Evolutionary conservation across 2,888 invertebrate genomes (phyloP), one percentile per base, ranked within the genome.

Genomic region (Mellilla xanthometata): DNA sequence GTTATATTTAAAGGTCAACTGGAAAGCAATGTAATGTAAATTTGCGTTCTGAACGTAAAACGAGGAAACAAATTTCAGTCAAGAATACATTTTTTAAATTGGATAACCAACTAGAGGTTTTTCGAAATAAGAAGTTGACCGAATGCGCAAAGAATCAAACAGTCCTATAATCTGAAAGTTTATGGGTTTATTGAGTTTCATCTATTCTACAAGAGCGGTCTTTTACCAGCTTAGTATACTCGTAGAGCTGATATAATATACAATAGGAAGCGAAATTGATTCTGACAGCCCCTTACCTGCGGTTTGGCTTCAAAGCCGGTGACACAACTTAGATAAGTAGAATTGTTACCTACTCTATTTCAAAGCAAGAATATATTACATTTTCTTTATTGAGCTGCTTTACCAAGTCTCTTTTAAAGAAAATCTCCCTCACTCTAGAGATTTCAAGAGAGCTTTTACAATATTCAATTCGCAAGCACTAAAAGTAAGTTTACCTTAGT

Each of bases 1-100:
- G 32, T 44, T 47, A 30, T 42, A 39, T 46, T 26, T 31, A 54
- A 54, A 52, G 54, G 54, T 54, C 54, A 54, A 13, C 12, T 28
- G 24, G 38, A 48, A 49, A 51, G 42, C 48, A 49, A 49, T 33
- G n/a, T 6, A 43, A 54, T 45, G 31, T 48, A 40, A 43, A 45
- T 30, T 12, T n/a, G 24, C 39, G 48, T 45, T 38, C 32, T 35
- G 30, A 34, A 40, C 29, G 24, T 38, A n/a, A 39, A 39, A 39
- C 33, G 34, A 34, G 29, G 19, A 41, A 19, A 40, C 32, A 39
- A 39, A 45, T 34, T 11, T 45, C n/a, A n/a, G n/a, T n/a, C n/a
- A n/a, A n/a, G n/a, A n/a, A n/a, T n/a, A 44, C 23, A 13, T 28
- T 33, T 33, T 12, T 36, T 19, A 42, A 36, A 31, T 38, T 32